These are phyloP conservation scores for Ancistrus triradiatus DNA, from an alignment of 2,113 vertebrate species.

Conservation along the genomic window DNA sequence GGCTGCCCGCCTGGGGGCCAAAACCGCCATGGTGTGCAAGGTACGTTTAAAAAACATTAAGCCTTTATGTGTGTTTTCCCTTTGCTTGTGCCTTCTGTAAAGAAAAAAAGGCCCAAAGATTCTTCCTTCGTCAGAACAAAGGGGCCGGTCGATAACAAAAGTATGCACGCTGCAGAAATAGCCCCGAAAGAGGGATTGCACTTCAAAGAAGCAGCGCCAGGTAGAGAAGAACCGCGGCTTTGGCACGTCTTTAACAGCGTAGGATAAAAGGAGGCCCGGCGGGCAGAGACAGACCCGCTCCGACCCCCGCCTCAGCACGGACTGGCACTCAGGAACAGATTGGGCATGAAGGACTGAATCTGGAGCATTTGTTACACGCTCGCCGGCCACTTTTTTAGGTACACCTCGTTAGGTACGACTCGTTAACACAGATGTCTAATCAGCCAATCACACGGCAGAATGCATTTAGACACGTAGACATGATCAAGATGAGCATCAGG, in stretches of 20 bases:
- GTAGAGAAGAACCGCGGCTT: slow-evolving; percentile 47
- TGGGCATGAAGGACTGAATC: no score
- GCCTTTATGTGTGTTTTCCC: background rate
- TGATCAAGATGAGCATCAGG: no score
- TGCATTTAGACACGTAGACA: no score
- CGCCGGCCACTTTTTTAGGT: no score
- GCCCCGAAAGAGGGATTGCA: slow-evolving; percentile 62
- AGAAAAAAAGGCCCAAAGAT: no score
- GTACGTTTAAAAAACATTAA: slow-evolving; percentile 59
- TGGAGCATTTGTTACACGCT: no score
- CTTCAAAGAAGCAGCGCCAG: slow-evolving; percentile 36
- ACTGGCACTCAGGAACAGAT: slow-evolving; percentile 57
- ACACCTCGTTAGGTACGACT: no score
- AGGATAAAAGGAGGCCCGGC: slow-evolving; percentile 67
- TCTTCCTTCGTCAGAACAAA: slow-evolving; percentile 67
- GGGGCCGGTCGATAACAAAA: slow-evolving; percentile 67
- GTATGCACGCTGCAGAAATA: slow-evolving; percentile 72
- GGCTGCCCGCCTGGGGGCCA: slow-evolving; percentile 85
- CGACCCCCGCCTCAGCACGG: slow-evolving; percentile 60
- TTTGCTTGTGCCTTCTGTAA: slow-evolving; percentile 5
- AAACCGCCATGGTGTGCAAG: slow-evolving; percentile 88
- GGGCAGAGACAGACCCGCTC: slow-evolving; percentile 64
- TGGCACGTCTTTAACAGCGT: slow-evolving; percentile 71
- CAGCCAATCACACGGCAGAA: no score
- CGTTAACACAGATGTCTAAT: no score